Evolutionary conservation across 2,797 vertebrate genomes (phyloP), one percentile per base, ranked within the genome.

Genomic region (Triplophysa yarkandensis): DNA sequence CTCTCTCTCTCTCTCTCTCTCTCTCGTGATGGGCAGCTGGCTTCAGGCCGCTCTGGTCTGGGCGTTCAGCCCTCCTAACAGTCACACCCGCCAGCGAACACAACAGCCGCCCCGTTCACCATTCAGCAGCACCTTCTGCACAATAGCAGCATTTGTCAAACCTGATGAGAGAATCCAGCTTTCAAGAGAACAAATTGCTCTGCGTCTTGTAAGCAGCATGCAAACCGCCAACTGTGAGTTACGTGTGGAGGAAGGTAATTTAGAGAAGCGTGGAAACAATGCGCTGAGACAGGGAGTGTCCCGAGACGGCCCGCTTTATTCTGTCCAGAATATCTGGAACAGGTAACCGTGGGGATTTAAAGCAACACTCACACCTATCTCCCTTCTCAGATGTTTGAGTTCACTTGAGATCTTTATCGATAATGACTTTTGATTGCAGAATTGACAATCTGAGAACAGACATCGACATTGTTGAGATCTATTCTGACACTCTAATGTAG

Each of bases 121-220:
- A 70, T 55, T 74, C 61, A 39, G 63, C 52, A 69, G 13, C 54
- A 58, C 68, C 72, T 63, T 43, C 43, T 25, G 50, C 28, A 54
- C 54, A 54, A 77, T 77, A 64, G 57, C 63, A 57, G 23, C 19
- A 17, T 77, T 70, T 69, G 70, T 69, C 65, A 74, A 60, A 19
- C 48, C 54, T 55, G 64, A 71, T 62, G 55, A 80, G 55, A 39
- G 66, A 66, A 77, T 41, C 58, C 32, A 4, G 52, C 58, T 16
- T 3, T 67, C 66, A 67, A 66, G 23, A 46, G 39, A 67, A 77
- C 61, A 54, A 36, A 55, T 32, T 64, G 43, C 16, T 28, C 48
- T 44, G 54, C 13, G 23, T 2, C 68, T 52, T 43, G 63, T 36
- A 68, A 72, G 73, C 41, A 32, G 19, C 17, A 66, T 77, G 58